Evolutionary conservation across 1,140 invertebrate genomes (phyloP).

Genomic region (Pseudomyrmex flavicornis): DNA sequence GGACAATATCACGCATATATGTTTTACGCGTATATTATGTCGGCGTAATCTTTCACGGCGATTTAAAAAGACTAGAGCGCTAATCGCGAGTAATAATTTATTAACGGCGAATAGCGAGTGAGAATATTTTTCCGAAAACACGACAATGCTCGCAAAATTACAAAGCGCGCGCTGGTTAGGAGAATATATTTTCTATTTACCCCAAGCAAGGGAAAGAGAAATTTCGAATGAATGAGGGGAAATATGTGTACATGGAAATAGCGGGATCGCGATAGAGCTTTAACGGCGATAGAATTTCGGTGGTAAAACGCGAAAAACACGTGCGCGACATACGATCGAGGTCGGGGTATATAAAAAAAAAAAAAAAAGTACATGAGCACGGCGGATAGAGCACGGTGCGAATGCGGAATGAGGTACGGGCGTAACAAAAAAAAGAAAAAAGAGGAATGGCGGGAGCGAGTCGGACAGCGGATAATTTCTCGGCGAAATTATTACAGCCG

Average conservation of each 20-base stretch:
- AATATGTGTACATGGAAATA: constrained; percentile 12
- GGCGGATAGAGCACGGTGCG: constrained; percentile 34
- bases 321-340: constrained; percentile 58
- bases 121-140: too few species aligned
- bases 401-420: constrained; percentile 52
- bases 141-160: too few species aligned
- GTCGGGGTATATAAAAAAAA: constrained; percentile 36
- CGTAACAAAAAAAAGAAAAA: constrained; percentile 22
- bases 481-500: constrained; percentile 52
- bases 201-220: not conserved
- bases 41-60: not conserved
- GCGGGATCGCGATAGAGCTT: constrained; percentile 20
- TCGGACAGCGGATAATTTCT: constrained; percentile 64
- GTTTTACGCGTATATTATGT: not conserved
- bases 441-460: constrained; percentile 31
- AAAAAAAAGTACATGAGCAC: constrained; percentile 37
- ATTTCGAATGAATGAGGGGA: not conserved
- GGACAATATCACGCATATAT: constrained; percentile 5
- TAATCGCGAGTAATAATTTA: too few species aligned
- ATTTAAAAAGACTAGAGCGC: not conserved
- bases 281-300: constrained; percentile 58
- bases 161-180: not conserved
- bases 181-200: not conserved
- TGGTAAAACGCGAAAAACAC: constrained; percentile 43
- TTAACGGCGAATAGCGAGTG: too few species aligned